These are phyloP conservation scores for Acanthosepion esculentum DNA, from an alignment of 2,888 invertebrate genomes.

Conservation along the genomic window DNA sequence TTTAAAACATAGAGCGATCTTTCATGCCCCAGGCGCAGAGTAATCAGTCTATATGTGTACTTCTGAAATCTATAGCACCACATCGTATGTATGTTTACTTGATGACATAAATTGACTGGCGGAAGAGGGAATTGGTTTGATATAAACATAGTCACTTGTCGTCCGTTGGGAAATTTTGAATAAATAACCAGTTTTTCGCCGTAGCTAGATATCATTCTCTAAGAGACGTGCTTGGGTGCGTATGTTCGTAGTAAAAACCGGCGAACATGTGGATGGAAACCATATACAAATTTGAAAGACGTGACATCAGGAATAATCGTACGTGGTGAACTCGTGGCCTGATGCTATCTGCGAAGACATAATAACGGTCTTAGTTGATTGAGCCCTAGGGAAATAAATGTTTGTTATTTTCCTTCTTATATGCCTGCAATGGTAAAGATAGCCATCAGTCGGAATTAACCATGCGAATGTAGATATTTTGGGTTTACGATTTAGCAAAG, in stretches of 20 bases:
- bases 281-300: neutral
- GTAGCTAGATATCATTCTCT: neutral
- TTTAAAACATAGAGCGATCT: neutral
- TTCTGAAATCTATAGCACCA: neutral
- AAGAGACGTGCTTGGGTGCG: neutral
- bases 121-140: neutral
- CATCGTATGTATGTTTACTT: neutral
- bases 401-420: neutral
- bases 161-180: neutral
- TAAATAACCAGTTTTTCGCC: neutral
- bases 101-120: neutral
- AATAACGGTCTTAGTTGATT: conserved; percentile 33
- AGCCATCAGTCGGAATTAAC: conserved; percentile 33
- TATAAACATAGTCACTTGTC: neutral
- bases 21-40: neutral
- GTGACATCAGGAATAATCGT: neutral
- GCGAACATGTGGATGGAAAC: neutral
- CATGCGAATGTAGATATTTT: neutral
- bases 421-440: neutral
- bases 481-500: neutral
- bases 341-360: neutral
- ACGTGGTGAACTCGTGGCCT: conserved; percentile 17
- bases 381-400: conserved; percentile 20
- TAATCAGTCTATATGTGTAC: neutral
- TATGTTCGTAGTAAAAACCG: neutral